Evolutionary conservation across 2,113 vertebrate genomes (phyloP), one percentile per base, ranked within the genome.

Genomic region (Regulus satrapa): DNA sequence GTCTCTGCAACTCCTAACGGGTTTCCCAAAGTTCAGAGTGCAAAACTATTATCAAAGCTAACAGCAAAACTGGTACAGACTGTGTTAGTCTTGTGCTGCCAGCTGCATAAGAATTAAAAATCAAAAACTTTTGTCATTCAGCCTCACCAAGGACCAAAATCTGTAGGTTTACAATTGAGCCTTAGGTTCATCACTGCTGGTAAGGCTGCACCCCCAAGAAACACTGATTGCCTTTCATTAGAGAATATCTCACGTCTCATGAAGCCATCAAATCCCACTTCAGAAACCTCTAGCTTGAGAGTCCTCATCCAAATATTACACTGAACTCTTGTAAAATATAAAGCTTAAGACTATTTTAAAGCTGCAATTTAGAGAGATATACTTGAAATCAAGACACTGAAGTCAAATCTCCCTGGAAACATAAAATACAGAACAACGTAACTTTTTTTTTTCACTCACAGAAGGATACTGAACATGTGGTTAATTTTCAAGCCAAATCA

Each of bases 361-460:
- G 59, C 43, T 94, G 48, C 48, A 61, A 40, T 72, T 91, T 91
- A 81, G 77, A 88, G 15, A 41, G 17, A 80, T 48, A 59, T 15
- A 74, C n/a, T 41, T 72, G 56, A 92, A 85, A 85, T 62, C 49
- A 88, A 85, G 46, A 32, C 36, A 91, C 23, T 85, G 31, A 92
- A 96, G 69, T 59, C 26, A 1, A 48, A 88, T 85, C 85, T 69
- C 73, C 83, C 59, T 77, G 89, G 89, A 95, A 96, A 95, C 80
- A 61, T 29, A 56, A 52, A 86, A 38, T 25, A 82, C 9, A 61
- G 66, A 95, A 92, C 45, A 95, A 59, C 7, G 1, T 16, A 85
- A 49, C 29, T 61, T 89, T 80, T 41, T 20, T 80, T 38, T 20
- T 34, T 34, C 31, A 20, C 18, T 80, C 34, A 61, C 29, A 83